Percentiles rank a stretch among this genome's conserved stretches.
Evolutionary conservation across 53 echinoderm and acorn worm species (phyloP).

Genomic region (Luidia sarsii): DNA sequence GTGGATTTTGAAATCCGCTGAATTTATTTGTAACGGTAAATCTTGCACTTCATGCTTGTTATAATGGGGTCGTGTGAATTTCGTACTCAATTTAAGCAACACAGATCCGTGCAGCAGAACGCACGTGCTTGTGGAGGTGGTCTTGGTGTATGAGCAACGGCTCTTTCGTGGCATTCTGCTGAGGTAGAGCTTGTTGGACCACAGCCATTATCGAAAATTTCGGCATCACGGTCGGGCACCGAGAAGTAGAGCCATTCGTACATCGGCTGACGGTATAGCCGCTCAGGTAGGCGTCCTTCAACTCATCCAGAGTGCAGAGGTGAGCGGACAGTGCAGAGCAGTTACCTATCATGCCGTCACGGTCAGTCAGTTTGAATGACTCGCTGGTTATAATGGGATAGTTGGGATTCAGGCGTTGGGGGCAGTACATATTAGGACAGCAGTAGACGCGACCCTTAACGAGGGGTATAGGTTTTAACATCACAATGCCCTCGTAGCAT

Average conservation of each 20-base stretch:
- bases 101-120: no score
- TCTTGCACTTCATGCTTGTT: no score
- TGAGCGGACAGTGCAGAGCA: constrained; percentile 16
- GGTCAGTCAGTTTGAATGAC: background rate
- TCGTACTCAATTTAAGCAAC: no score
- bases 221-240: background rate
- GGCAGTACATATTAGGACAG: background rate
- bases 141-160: constrained; percentile 3
- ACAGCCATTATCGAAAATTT: background rate
- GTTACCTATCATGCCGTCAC: background rate
- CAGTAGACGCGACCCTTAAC: background rate
- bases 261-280: constrained; percentile 8
- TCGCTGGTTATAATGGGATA: constrained; percentile 2
- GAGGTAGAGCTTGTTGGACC: background rate
- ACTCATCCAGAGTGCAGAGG: constrained; percentile 24
- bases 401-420: no score
- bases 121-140: background rate
- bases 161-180: constrained; percentile 18
- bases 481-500: constrained; percentile 18
- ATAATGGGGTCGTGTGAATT: no score
- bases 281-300: constrained; percentile 32
- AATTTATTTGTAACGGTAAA: no score
- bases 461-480: background rate
- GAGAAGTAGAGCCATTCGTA: background rate
- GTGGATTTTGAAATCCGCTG: no score